These are phyloP conservation scores for Torymus texanus DNA, from an alignment of 2,888 invertebrate genomes.

Conservation along the genomic window DNA sequence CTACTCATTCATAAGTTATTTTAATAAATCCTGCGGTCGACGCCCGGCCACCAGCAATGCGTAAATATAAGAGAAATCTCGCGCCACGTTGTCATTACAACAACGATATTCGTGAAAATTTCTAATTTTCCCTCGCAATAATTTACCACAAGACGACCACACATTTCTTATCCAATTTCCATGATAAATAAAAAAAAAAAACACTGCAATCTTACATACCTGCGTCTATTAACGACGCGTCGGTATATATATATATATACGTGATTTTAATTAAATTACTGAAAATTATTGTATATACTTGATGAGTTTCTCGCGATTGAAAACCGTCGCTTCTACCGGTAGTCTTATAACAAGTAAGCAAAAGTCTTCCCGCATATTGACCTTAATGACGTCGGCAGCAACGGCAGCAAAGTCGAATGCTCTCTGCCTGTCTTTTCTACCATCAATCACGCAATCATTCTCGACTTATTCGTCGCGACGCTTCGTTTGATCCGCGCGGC, in stretches of 20 bases:
- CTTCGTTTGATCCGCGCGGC: conserved; percentile 54
- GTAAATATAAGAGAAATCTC: conserved; percentile 19
- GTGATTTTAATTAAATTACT: conserved; percentile 46
- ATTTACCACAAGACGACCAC: conserved; percentile 27
- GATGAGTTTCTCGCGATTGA: conserved; percentile 46
- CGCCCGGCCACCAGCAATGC: too few relatives aligned
- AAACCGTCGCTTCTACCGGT: not conserved
- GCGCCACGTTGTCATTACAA: not conserved
- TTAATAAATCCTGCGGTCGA: conserved; percentile 10
- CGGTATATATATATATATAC: too few relatives aligned
- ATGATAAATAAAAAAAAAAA: too few relatives aligned
- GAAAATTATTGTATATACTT: conserved; percentile 25
- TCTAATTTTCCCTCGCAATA: conserved; percentile 29
- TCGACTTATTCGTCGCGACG: conserved; percentile 46
- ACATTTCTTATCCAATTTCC: not conserved
- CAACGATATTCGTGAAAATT: conserved; percentile 27
- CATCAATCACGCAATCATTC: conserved; percentile 56
- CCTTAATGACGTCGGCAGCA: conserved; percentile 49
- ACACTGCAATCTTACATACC: too few relatives aligned
- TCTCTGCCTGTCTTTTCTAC: conserved; percentile 40
- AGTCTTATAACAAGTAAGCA: conserved; percentile 21
- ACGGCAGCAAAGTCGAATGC: conserved; percentile 30
- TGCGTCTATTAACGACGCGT: too few relatives aligned
- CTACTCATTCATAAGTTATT: not conserved
- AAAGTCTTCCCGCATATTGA: conserved; percentile 43